Evolutionary conservation across 2,797 vertebrate species (phyloP).

Genomic region (Danio kyathit): DNA sequence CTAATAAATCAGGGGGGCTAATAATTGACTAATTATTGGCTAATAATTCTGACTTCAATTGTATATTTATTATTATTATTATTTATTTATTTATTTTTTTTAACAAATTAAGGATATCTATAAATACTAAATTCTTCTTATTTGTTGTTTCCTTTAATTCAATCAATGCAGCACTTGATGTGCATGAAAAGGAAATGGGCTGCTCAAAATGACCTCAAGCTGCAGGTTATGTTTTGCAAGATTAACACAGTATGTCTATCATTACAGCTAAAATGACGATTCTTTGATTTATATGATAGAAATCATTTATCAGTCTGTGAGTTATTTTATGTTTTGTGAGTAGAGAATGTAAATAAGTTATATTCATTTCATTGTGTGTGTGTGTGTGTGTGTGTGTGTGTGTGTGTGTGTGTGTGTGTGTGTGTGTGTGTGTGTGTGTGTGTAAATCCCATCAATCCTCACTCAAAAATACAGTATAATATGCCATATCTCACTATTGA

Average conservation of each 20-base stretch:
- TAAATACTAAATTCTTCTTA: conserved; percentile 2
- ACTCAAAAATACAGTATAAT: background rate
- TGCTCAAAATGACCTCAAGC: background rate
- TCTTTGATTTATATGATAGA: background rate
- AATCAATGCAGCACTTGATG: conserved; percentile 29
- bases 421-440: background rate
- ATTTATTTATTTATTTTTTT: background rate
- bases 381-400: no score
- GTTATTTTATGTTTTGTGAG: background rate
- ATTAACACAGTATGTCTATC: background rate
- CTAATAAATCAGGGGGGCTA: no score
- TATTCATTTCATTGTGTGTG: background rate
- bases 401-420: no score
- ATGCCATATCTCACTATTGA: background rate
- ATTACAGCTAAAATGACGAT: background rate
- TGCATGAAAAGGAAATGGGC: conserved; percentile 22
- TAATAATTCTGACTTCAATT: no score
- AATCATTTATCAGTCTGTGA: background rate
- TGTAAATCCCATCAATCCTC: background rate
- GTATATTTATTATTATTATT: no score
- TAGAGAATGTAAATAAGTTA: background rate
- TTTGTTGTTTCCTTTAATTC: conserved; percentile 15
- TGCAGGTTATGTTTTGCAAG: background rate
- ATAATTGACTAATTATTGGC: no score
- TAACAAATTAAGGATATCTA: background rate